phyloP scores from a whole-genome alignment of 2,113 vertebrate species.

The Heliornis fulica region DNA sequence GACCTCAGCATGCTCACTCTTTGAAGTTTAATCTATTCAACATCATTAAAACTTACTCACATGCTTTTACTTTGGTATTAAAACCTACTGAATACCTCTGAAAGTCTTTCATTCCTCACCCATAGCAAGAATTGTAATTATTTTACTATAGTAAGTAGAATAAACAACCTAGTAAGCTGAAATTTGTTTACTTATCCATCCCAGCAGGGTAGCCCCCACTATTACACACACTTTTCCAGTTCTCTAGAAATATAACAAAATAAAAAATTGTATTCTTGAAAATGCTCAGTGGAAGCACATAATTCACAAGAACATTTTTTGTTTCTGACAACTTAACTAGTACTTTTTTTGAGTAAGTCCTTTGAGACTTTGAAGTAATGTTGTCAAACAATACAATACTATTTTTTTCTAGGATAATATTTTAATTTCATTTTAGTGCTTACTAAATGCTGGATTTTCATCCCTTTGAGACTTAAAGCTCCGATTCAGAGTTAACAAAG shows the following conservation, averaged over 20 bases:
- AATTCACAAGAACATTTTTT: not conserved
- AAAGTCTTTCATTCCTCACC: slow-evolving; percentile 7
- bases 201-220: not conserved
- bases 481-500: not conserved
- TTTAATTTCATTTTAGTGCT: not conserved
- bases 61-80: not conserved
- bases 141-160: not conserved
- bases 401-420: not conserved
- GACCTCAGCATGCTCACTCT: not conserved
- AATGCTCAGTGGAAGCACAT: not conserved
- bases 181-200: slow-evolving; percentile 1
- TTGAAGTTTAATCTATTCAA: slow-evolving; percentile 15
- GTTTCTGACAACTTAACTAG: not conserved
- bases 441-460: not conserved
- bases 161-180: not conserved
- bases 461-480: not conserved
- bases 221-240: not conserved
- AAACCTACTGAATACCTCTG: not conserved
- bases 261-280: not conserved
- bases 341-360: not conserved
- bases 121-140: slow-evolving; percentile 2
- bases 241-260: not conserved
- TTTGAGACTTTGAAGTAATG: not conserved
- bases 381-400: not conserved
- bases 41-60: slow-evolving; percentile 23